These are phyloP conservation scores for Eleutherodactylus coqui DNA, from an alignment of 2,797 vertebrate genomes.

Conservation along the genomic window DNA sequence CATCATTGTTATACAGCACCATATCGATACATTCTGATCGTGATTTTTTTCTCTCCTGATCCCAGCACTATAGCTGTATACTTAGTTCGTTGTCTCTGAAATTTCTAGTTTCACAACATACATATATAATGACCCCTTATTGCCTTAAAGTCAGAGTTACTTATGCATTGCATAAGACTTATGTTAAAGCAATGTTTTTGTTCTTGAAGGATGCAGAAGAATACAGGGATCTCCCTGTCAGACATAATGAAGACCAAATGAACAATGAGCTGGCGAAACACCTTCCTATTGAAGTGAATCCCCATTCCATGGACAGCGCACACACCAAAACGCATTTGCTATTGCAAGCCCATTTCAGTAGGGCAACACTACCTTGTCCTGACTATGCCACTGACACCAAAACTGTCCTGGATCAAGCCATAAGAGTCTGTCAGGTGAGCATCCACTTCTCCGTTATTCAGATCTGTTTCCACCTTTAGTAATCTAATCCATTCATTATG, in stretches of 20 bases:
- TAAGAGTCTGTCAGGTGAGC: conserved; percentile 93
- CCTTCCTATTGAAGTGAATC: conserved; percentile 91
- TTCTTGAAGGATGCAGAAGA: conserved; percentile 90
- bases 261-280: conserved; percentile 91
- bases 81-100: too few species aligned
- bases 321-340: conserved; percentile 96
- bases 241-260: conserved; percentile 98
- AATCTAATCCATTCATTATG: not conserved
- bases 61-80: too few species aligned
- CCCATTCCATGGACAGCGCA: conserved; percentile 91
- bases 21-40: too few species aligned
- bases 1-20: too few species aligned
- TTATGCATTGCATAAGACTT: too few species aligned
- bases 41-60: too few species aligned
- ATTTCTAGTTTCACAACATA: too few species aligned
- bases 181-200: too few species aligned
- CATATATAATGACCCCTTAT: not conserved
- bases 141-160: not conserved
- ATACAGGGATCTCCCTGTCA: conserved; percentile 93
- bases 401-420: conserved; percentile 93
- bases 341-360: conserved; percentile 94
- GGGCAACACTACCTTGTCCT: conserved; percentile 86
- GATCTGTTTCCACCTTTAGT: not conserved
- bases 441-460: not conserved
- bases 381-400: conserved; percentile 96